A percentile compares a stretch with the other conserved stretches of the same genome.
Evolutionary conservation across 2,113 vertebrate species (phyloP).

Genomic region (Sturnira hondurensis): DNA sequence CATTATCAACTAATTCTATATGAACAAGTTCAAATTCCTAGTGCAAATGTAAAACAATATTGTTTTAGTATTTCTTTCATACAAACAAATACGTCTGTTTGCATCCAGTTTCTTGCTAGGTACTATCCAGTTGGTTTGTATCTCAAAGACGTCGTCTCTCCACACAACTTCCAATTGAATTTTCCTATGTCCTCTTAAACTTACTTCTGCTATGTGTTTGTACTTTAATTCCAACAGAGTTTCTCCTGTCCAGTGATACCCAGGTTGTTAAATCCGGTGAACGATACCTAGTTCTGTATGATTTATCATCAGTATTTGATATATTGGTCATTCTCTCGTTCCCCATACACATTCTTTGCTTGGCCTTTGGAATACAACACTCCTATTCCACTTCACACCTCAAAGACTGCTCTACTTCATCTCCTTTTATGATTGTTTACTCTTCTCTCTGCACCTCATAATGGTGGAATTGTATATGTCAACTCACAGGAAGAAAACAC

Average conservation of each 20-base stretch:
- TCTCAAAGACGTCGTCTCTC: background rate
- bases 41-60: background rate
- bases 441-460: background rate
- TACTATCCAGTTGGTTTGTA: background rate
- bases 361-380: background rate
- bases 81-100: background rate
- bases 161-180: background rate
- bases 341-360: background rate
- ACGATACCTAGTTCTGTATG: background rate
- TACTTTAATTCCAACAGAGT: background rate
- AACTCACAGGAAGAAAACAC: background rate
- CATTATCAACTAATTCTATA: background rate
- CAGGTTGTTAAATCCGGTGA: background rate
- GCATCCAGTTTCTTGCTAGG: background rate
- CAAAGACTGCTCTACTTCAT: background rate
- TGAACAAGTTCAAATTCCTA: background rate
- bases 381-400: background rate
- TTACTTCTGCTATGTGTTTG: background rate
- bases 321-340: background rate
- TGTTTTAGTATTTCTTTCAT: background rate
- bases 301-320: background rate
- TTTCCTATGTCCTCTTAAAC: background rate
- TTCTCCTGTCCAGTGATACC: background rate
- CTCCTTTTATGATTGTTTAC: background rate
- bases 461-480: background rate